Base-by-base conservation (phyloP, 2,888 invertebrate genomes). In the Corythucha ciliata region DNA sequence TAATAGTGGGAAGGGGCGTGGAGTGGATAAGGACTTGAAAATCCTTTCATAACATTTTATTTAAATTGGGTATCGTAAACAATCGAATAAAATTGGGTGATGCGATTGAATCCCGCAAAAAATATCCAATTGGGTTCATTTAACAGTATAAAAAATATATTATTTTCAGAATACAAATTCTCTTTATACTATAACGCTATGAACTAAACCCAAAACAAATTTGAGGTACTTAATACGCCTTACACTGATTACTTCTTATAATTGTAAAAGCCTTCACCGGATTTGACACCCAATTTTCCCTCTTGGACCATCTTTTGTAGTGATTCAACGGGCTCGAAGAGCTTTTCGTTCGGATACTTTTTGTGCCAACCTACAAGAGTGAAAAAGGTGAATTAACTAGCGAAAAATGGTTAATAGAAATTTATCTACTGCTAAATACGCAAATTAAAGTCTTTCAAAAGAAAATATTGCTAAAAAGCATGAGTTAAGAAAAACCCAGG, bases 251-350 rank as follows among this genome's bases (percentile, higher is more conserved):
- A 61, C 57, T 66, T 65, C 33, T 71, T 77, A 59, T 81, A 85
- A 58, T 80, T 81, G 67, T 88, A 90, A 69, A 85, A 86, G n/a
- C 89, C 90, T 69, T 88, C 82, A 1, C 89, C 88, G 33, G 76
- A 70, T 66, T 90, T 90, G 7, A 77, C 69, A 1, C 90, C 90
- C 0, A 83, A 69, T 68, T 87, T 88, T n/a, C 85, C 85, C 61
- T 85, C 81, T 1, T 73, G 64, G 1, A 89, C 83, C 57, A 87
- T 66, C 64, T 83, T 80, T 61, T 79, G 72, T 18, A 87, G 63
- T 12, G 78, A 63, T 18, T 75, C 72, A 39, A 76, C 74, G 0
- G 81, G 80, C 49, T 69, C 62, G 66, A 81, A 83, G n/a, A 78
- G 66, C 4, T 76, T 79, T 64, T 80, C 76, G 22, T 80, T 76